Evolutionary conservation across 2,888 invertebrate genomes (phyloP), one percentile per base, ranked within the genome.

Genomic region (Eupithecia centaureata): DNA sequence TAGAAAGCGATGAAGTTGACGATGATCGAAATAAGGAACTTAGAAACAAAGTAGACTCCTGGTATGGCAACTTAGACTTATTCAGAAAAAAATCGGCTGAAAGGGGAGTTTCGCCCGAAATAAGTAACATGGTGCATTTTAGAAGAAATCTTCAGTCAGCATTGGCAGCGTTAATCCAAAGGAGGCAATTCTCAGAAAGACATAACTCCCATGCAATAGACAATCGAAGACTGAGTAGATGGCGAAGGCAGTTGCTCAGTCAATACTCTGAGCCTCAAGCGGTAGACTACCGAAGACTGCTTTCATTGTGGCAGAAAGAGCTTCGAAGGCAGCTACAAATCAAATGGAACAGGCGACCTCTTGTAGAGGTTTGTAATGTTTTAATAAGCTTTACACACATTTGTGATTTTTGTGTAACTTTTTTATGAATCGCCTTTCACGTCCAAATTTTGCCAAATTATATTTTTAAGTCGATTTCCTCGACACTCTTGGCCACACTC

Each of bases 351-450:
- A 27, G 51, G 5, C 61, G 65, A 2, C 68, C 68, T 1, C 42
- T 15, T 5, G 59, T 60, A 5, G 87, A 86, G 63, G 67, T 68
- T 5, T 0, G 61, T n/a, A 8, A 32, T n/a, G n/a, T 18, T n/a
- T 42, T 33, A 33, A 10, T 33, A 33, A 33, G 33, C 33, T 33
- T 10, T n/a, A n/a, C n/a, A n/a, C n/a, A n/a, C n/a, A n/a, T n/a
- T n/a, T n/a, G n/a, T n/a, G n/a, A n/a, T n/a, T n/a, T n/a, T n/a
- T n/a, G n/a, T n/a, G n/a, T n/a, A n/a, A n/a, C n/a, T n/a, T n/a
- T n/a, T n/a, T n/a, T n/a, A n/a, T n/a, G n/a, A 35, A 35, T 35
- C 15, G 5, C 4, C 13, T 35, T 13, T 13, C 35, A 47, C 10
- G 7, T 10, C 47, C 47, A 47, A 5, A 33, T 35, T 15, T 0